phyloP scores from a whole-genome alignment of 2,888 invertebrate species.

The Drosophila niveifrons region DNA sequence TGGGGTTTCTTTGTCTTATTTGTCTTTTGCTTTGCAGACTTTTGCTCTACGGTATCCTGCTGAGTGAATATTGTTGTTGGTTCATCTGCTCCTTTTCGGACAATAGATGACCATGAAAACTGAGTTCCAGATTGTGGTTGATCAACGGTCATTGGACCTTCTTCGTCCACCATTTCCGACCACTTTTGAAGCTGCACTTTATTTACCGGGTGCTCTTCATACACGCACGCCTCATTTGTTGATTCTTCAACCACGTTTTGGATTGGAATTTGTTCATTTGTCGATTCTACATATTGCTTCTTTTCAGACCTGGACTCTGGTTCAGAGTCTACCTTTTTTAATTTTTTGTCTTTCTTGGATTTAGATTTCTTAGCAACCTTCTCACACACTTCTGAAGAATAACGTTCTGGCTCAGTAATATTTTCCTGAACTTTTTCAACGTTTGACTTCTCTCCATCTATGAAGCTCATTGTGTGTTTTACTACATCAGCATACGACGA shows the following conservation, averaged over 20 bases:
- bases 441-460: conserved; percentile 64
- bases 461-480: conserved; percentile 61
- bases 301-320: not conserved
- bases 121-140: conserved; percentile 2
- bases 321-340: conserved; percentile 32
- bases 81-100: conserved; percentile 60
- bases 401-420: not conserved
- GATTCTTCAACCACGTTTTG: conserved; percentile 1
- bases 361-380: conserved; percentile 34
- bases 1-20: conserved; percentile 35
- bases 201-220: not conserved
- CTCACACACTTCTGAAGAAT: conserved; percentile 7
- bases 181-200: conserved; percentile 29
- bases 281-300: not conserved
- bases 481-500: conserved; percentile 70
- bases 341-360: conserved; percentile 40
- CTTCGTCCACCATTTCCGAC: conserved; percentile 47
- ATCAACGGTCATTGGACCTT: not conserved
- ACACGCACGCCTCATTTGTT: not conserved
- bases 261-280: not conserved
- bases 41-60: conserved; percentile 2
- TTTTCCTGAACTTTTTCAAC: conserved; percentile 26
- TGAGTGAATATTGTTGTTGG: conserved; percentile 41
- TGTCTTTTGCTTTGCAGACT: conserved; percentile 31
- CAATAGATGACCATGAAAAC: conserved; percentile 63